Conservation (phyloP, 2,888 invertebrate genomes). For the Galeruca laticollis region DNA sequence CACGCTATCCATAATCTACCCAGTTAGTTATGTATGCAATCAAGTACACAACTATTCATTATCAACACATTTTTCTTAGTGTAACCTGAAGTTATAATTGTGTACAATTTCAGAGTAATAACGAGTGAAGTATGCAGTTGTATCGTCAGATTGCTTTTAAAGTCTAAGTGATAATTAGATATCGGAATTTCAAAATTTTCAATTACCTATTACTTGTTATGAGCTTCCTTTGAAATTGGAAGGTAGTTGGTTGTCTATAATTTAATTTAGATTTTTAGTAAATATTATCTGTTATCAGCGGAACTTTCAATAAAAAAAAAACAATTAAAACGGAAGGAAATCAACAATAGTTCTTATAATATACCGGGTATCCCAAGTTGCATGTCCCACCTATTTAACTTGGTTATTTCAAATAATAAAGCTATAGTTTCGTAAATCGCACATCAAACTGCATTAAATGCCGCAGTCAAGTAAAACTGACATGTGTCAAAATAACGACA, state of each 20-base stretch:
- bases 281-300: not conserved
- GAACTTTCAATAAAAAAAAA: no score
- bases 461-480: no score
- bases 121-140: not conserved
- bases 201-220: slow-evolving; percentile 8
- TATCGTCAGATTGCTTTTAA: slow-evolving; percentile 6
- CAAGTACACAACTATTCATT: not conserved
- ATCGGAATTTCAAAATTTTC: slow-evolving; percentile 21
- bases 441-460: no score
- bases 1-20: not conserved
- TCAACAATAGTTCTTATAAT: no score
- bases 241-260: not conserved
- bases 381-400: no score
- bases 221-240: slow-evolving; percentile 11
- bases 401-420: no score
- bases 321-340: no score
- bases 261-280: slow-evolving; percentile 16
- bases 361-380: no score
- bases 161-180: slow-evolving; percentile 12
- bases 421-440: no score
- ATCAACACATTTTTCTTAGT: slow-evolving; percentile 4
- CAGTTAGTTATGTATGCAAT: not conserved
- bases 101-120: slow-evolving; percentile 21
- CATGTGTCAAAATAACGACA: no score
- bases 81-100: slow-evolving; percentile 20